A percentile compares a stretch with the other conserved stretches of the same genome.
These are phyloP conservation scores for Philaethria dido DNA, from an alignment of 2,888 invertebrate species.

Conservation along the genomic window DNA sequence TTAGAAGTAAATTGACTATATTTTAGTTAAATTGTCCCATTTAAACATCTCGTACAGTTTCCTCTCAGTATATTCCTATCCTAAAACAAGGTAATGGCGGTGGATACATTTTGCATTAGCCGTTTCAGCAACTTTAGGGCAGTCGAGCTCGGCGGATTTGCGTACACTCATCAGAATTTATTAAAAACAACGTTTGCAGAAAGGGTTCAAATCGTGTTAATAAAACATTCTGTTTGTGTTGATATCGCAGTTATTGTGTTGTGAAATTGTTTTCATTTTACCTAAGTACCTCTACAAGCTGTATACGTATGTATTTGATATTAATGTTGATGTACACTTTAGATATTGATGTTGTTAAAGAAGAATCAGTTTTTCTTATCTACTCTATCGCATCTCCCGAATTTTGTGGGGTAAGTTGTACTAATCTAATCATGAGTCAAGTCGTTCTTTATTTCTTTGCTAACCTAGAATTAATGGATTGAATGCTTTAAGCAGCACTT, in stretches of 20 bases:
- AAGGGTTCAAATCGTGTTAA: slow-evolving; percentile 29
- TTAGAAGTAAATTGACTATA: slow-evolving; percentile 10
- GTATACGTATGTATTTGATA: neutral
- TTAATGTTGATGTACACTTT: neutral
- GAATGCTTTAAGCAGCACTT: too few relatives aligned
- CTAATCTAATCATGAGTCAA: too few relatives aligned
- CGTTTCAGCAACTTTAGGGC: slow-evolving; percentile 59
- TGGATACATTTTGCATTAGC: slow-evolving; percentile 64
- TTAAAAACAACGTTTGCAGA: slow-evolving; percentile 46
- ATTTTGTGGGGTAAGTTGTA: too few relatives aligned
- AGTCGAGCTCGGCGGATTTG: slow-evolving; percentile 47
- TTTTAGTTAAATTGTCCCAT: slow-evolving; percentile 9
- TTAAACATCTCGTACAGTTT: slow-evolving; percentile 30
- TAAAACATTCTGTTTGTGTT: slow-evolving; percentile 36
- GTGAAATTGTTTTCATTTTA: neutral
- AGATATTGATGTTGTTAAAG: neutral
- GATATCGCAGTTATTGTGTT: neutral
- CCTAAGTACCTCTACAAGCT: neutral
- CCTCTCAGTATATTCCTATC: slow-evolving; percentile 50
- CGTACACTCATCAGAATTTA: slow-evolving; percentile 59
- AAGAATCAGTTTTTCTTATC: too few relatives aligned
- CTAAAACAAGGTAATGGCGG: slow-evolving; percentile 56
- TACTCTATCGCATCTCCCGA: too few relatives aligned
- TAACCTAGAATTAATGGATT: too few relatives aligned
- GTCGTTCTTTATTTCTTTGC: too few relatives aligned